Percentiles rank a stretch among this genome's conserved stretches.
Conservation (phyloP, 2,888 invertebrate species). For the Dexiosoma caninum region DNA sequence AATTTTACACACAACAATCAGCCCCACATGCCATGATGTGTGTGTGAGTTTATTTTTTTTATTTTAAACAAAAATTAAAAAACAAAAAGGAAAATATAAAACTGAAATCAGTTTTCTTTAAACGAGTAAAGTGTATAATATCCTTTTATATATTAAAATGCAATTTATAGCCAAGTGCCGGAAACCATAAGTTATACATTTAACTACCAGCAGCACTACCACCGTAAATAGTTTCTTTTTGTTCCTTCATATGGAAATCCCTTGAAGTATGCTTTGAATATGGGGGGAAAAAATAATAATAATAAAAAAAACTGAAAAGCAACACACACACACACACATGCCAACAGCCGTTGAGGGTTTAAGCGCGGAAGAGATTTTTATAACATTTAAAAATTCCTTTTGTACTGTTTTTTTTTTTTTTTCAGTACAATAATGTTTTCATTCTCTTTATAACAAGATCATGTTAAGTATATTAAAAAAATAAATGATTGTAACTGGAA, state of each 20-base stretch:
- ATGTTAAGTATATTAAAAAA: slow-evolving; percentile 60
- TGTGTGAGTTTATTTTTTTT: no score
- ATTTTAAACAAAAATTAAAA: background rate
- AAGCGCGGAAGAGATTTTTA: slow-evolving; percentile 35
- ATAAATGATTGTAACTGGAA: slow-evolving; percentile 52
- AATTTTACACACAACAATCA: background rate
- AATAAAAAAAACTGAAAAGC: slow-evolving; percentile 17
- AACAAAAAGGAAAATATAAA: background rate
- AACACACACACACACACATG: background rate
- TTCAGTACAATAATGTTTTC: slow-evolving; percentile 27
- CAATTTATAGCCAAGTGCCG: slow-evolving; percentile 61
- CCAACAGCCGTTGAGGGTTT: background rate
- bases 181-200: slow-evolving; percentile 59
- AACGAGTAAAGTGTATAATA: slow-evolving; percentile 50
- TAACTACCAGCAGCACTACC: slow-evolving; percentile 19
- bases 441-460: slow-evolving; percentile 40
- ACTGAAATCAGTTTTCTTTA: slow-evolving; percentile 41
- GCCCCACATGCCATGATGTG: background rate
- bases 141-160: slow-evolving; percentile 56
- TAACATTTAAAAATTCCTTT: slow-evolving; percentile 34
- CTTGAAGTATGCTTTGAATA: slow-evolving; percentile 17
- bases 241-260: background rate
- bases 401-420: background rate
- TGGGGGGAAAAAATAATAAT: background rate
- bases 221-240: background rate